phyloP scores from a whole-genome alignment of 1,140 invertebrate genomes.

The Drosophila bipectinata region DNA sequence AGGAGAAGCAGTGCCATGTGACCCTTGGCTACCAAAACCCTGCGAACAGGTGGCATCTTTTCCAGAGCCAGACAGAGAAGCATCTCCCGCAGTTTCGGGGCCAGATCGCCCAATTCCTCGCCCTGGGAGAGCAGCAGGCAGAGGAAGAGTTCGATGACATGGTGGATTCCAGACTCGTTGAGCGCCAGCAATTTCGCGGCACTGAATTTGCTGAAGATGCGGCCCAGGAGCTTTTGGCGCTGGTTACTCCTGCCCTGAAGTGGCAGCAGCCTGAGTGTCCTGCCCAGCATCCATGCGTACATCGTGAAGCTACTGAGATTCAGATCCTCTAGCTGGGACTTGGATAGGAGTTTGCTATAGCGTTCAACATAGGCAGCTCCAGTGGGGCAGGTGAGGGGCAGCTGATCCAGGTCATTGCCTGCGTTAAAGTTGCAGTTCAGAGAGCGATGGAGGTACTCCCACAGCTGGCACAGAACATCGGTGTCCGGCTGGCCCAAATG shows the following conservation, averaged over 20 bases:
- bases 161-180: slow-evolving; percentile 80
- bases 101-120: slow-evolving; percentile 57
- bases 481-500: slow-evolving; percentile 57
- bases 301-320: slow-evolving; percentile 77
- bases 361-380: slow-evolving; percentile 70
- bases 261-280: slow-evolving; percentile 48
- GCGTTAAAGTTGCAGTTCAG: slow-evolving; percentile 69
- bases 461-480: slow-evolving; percentile 69
- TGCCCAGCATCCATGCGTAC: slow-evolving; percentile 66
- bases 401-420: slow-evolving; percentile 54
- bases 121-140: slow-evolving; percentile 56
- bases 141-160: slow-evolving; percentile 78
- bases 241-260: slow-evolving; percentile 46
- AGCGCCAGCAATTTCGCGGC: slow-evolving; percentile 73
- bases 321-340: slow-evolving; percentile 55
- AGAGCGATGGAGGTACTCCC: slow-evolving; percentile 79
- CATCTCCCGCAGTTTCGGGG: slow-evolving; percentile 67
- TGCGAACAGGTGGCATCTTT: slow-evolving; percentile 60
- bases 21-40: slow-evolving; percentile 68
- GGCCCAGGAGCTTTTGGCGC: slow-evolving; percentile 71
- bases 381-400: slow-evolving; percentile 50
- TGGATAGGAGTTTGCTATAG: slow-evolving; percentile 53
- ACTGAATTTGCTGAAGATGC: slow-evolving; percentile 83
- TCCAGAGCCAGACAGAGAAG: slow-evolving; percentile 69
- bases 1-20: slow-evolving; percentile 76